Conservation (phyloP, 2,797 vertebrate genomes). For the Periophthalmus magnuspinnatus region DNA sequence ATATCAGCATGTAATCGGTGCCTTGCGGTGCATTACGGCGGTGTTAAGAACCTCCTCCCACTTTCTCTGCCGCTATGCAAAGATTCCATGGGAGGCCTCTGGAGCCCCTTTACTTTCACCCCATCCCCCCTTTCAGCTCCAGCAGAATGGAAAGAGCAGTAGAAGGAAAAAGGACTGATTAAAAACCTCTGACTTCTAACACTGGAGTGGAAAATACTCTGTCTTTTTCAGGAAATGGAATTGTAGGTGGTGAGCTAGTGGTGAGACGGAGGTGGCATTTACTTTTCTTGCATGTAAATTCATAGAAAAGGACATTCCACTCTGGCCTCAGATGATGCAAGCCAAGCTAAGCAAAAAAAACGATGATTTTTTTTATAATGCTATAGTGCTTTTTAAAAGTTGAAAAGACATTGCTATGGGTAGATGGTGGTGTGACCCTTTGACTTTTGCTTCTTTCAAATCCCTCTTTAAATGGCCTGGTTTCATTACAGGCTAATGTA, state of each 20-base stretch:
- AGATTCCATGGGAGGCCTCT: conserved; percentile 62
- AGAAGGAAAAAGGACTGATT: conserved; percentile 36
- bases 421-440: conserved; percentile 59
- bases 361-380: conserved; percentile 3
- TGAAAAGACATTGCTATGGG: conserved; percentile 44
- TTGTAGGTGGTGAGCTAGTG: conserved; percentile 18
- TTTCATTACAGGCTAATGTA: conserved; percentile 59
- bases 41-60: conserved; percentile 55
- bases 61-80: conserved; percentile 65
- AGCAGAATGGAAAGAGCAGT: conserved; percentile 23
- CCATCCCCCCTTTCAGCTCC: conserved; percentile 57
- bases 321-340: conserved; percentile 33
- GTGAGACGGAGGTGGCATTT: conserved; percentile 22
- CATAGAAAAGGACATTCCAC: conserved; percentile 21
- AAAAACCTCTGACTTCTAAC: conserved; percentile 40
- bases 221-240: conserved; percentile 32
- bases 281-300: conserved; percentile 35
- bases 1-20: conserved; percentile 18
- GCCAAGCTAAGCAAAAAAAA: conserved; percentile 23
- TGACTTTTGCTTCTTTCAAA: conserved; percentile 62
- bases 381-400: conserved; percentile 28
- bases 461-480: conserved; percentile 63
- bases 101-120: conserved; percentile 45
- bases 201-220: conserved; percentile 23
- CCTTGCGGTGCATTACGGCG: conserved; percentile 30